Conservation (phyloP, 23 tunicate genomes). For the Styela plicata region DNA sequence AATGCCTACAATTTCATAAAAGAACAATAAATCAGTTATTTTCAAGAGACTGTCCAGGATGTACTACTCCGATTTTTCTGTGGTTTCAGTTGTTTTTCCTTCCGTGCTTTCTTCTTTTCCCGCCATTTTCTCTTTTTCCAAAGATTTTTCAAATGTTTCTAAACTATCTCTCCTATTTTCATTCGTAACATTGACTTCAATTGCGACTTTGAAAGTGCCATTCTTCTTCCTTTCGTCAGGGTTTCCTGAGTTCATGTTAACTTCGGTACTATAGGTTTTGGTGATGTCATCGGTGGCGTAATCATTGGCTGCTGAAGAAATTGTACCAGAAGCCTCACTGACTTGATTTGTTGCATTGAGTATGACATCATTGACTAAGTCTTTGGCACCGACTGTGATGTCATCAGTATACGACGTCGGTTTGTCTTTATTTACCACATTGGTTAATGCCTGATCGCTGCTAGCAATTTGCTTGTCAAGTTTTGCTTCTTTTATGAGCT, state of each 20-base stretch:
- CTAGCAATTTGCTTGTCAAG: constrained; percentile 2
- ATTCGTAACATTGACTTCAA: constrained; percentile 33
- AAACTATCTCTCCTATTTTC: constrained; percentile 22
- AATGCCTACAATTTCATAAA: no score
- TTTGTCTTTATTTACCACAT: neutral
- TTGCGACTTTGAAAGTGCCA: constrained; percentile 19
- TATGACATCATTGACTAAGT: neutral
- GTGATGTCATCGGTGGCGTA: constrained; percentile 2
- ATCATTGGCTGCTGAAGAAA: neutral
- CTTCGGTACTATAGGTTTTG: constrained; percentile 5
- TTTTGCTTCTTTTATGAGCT: constrained; percentile 30
- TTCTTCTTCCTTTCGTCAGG: neutral
- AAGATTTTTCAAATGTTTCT: constrained; percentile 11
- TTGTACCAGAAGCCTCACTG: neutral
- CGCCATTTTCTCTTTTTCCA: neutral
- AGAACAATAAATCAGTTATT: no score
- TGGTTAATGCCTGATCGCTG: neutral
- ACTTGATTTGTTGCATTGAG: neutral
- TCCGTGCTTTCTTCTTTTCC: neutral
- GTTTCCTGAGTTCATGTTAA: neutral
- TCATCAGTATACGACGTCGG: neutral
- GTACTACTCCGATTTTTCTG: neutral
- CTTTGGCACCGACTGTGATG: neutral
- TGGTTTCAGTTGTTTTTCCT: neutral
- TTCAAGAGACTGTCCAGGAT: no score